Evolutionary conservation across 2,888 invertebrate species (phyloP).

Genomic region (Drosophila dives): DNA sequence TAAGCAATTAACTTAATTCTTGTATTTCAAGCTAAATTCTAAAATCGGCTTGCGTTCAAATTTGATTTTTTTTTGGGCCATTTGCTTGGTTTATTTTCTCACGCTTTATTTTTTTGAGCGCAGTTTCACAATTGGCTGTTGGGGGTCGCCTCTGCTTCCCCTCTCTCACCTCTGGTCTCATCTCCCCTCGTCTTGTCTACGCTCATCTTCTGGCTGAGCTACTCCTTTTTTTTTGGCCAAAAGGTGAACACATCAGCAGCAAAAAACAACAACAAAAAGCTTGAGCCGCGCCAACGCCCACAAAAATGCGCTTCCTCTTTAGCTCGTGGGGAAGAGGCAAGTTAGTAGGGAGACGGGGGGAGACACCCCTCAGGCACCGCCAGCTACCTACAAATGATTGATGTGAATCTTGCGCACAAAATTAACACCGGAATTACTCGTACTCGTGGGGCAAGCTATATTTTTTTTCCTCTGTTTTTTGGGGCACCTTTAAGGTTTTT

Average conservation of each 20-base stretch:
- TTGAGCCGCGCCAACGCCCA: constrained; percentile 73
- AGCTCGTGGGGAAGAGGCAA: neutral
- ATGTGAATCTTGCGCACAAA: constrained; percentile 76
- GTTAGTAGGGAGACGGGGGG: neutral
- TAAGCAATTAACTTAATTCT: neutral
- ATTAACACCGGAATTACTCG: constrained; percentile 83
- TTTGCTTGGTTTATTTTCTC: constrained; percentile 34
- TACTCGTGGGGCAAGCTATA: constrained; percentile 32
- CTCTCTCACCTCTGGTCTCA: neutral
- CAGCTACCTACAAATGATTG: constrained; percentile 71
- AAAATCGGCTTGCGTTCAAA: neutral
- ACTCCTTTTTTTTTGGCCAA: constrained; percentile 60
- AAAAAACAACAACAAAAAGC: constrained; percentile 44
- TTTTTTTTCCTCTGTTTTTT: neutral
- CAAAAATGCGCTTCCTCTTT: constrained; percentile 57
- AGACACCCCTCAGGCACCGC: constrained; percentile 21
- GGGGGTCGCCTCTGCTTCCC: constrained; percentile 16
- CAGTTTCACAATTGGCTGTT: constrained; percentile 49
- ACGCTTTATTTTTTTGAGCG: constrained; percentile 23
- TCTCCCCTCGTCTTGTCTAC: neutral
- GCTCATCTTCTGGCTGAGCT: constrained; percentile 22
- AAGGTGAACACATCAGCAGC: constrained; percentile 22
- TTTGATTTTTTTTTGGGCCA: constrained; percentile 1
- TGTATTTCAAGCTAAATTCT: neutral
- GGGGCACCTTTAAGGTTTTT: constrained; percentile 1